Conservation (phyloP, 1,140 invertebrate species). For the Anoplophora glabripennis region DNA sequence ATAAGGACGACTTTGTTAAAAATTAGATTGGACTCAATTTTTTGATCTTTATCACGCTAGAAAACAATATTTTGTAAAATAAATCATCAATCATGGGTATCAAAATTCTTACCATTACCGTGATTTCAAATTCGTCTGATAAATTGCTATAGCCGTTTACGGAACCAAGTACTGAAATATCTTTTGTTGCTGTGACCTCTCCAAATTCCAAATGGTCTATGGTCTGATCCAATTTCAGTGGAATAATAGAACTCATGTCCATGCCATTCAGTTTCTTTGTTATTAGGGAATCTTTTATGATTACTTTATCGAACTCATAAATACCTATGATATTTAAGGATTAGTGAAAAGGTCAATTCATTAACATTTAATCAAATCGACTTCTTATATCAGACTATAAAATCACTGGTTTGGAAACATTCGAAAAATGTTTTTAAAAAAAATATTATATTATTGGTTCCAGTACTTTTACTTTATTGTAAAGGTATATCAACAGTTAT, state of each 20-base stretch:
- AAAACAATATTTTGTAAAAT: slow-evolving; percentile 13
- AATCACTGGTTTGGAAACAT: too few species aligned
- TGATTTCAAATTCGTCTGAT: slow-evolving; percentile 32
- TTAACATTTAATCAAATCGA: slow-evolving; percentile 4
- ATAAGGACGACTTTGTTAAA: slow-evolving; percentile 45
- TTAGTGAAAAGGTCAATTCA: too few species aligned
- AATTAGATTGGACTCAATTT: slow-evolving; percentile 34
- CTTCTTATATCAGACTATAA: too few species aligned
- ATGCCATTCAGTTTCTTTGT: slow-evolving; percentile 39
- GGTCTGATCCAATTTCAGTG: slow-evolving; percentile 34
- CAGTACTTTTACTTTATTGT: too few species aligned
- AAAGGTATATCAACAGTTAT: too few species aligned
- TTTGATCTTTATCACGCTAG: slow-evolving; percentile 34
- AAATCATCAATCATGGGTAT: neutral
- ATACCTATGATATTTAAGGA: slow-evolving; percentile 22
- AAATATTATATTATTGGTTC: too few species aligned
- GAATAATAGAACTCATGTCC: slow-evolving; percentile 33
- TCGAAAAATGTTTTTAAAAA: too few species aligned
- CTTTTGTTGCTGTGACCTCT: slow-evolving; percentile 18
- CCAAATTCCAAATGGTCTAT: slow-evolving; percentile 28
- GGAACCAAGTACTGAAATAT: slow-evolving; percentile 33
- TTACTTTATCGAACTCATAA: slow-evolving; percentile 31
- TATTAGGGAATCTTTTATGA: slow-evolving; percentile 27
- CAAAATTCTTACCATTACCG: slow-evolving; percentile 35
- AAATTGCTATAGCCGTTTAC: slow-evolving; percentile 39